phyloP scores from a whole-genome alignment of 2,888 invertebrate species.

The Itoplectis maculator region DNA sequence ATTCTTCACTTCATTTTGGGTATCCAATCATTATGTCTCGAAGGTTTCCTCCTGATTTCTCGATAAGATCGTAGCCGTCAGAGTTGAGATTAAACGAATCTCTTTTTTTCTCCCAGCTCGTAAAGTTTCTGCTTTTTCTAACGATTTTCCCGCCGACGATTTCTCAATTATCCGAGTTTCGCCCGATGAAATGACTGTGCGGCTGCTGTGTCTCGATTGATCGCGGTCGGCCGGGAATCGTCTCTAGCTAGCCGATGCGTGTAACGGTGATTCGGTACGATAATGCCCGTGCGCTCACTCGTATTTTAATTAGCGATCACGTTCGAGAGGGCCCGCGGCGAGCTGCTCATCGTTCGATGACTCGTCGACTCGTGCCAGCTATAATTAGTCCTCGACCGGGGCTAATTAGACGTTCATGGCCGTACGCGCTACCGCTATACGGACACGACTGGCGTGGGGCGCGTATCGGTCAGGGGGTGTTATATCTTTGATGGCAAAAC shows the following conservation, averaged over 20 bases:
- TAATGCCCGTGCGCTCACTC: constrained; percentile 43
- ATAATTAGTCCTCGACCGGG: constrained; percentile 62
- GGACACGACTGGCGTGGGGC: constrained; percentile 36
- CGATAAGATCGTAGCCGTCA: constrained; percentile 41
- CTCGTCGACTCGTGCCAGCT: constrained; percentile 47
- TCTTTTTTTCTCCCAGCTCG: constrained; percentile 30
- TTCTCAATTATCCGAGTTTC: constrained; percentile 44
- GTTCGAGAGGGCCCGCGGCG: not conserved
- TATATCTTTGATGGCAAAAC: constrained; percentile 50
- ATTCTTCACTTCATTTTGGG: constrained; percentile 8
- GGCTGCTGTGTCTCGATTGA: not conserved
- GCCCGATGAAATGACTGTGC: constrained; percentile 37
- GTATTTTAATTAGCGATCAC: constrained; percentile 64
- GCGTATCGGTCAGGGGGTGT: constrained; percentile 41
- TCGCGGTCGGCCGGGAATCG: not conserved
- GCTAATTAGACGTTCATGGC: constrained; percentile 77
- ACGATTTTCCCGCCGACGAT: constrained; percentile 24
- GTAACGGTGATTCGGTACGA: constrained; percentile 58
- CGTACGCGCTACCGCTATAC: constrained; percentile 31
- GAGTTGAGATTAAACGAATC: constrained; percentile 17
- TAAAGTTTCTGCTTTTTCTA: constrained; percentile 30
- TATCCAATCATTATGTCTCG: not conserved
- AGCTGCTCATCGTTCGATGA: constrained; percentile 60
- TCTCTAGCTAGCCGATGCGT: constrained; percentile 20
- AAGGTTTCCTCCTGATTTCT: not conserved